Evolutionary conservation across 1,140 invertebrate genomes (phyloP), one percentile per base, ranked within the genome.

Genomic region (Drosophila sulfurigaster): DNA sequence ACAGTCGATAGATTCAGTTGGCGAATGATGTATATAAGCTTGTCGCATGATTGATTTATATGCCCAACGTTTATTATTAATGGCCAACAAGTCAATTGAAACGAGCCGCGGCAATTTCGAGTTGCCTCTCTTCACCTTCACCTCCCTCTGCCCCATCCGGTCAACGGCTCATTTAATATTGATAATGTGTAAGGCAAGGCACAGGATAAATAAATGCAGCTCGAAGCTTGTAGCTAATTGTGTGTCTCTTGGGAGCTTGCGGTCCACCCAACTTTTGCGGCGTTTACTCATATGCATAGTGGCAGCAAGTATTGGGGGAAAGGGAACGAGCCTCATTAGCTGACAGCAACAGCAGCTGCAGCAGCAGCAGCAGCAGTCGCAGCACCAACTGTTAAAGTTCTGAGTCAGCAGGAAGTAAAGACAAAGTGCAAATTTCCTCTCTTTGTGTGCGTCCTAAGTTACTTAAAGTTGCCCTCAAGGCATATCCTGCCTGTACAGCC

Each of bases 41-140:
- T 89, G 83, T 88, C 85, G 69, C 74, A 80, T 88, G 83, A 88
- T 88, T 88, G 83, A 88, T 88, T 88, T 88, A 88, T 88, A 59
- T 79, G 76, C 49, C 49, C 70, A 38, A 10, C 28, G 38, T 81
- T 65, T 66, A 85, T 86, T 85, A 86, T 86, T 85, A 81, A 85
- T 78, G 82, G 66, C 71, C 77, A 65, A 68, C 82, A 88, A 88
- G 83, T 80, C 82, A 83, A 80, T 88, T 88, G 79, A 70, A 77
- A 76, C 52, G 69, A 85, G 63, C 59, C 57, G 62, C 43, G 51
- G 28, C 68, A 45, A 69, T 64, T 48, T 43, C 13, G 56, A 67
- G 63, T 32, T 32, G 32, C 6, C 35, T 38, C 35, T 38, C 2
- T 38, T 25, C 20, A 25, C 20, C 20, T 25, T 25, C 20, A 25